Conservation (phyloP, 2,113 vertebrate genomes). For the Phycodurus eques region DNA sequence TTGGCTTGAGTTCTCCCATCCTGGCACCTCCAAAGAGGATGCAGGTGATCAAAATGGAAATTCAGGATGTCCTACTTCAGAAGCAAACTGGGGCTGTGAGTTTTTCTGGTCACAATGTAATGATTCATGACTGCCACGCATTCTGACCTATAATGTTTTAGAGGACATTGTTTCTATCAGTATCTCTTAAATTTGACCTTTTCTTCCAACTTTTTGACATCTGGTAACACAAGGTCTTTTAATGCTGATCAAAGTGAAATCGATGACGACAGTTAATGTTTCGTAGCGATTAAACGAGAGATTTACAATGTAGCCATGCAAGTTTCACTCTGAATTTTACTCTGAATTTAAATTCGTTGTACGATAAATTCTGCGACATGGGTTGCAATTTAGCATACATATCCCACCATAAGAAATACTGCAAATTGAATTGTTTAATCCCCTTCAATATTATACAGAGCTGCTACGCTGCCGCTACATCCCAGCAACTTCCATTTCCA, state of each 20-base stretch:
- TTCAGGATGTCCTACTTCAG: constrained; percentile 53
- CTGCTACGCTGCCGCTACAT: too few species aligned
- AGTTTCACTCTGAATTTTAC: too few species aligned
- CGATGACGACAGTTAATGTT: not conserved
- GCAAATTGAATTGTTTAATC: too few species aligned
- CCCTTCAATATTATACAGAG: too few species aligned
- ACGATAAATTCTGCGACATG: not conserved
- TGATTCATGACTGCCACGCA: constrained; percentile 49
- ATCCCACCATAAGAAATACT: not conserved
- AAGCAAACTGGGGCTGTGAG: constrained; percentile 49
- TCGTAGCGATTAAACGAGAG: not conserved
- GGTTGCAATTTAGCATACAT: not conserved
- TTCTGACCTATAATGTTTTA: constrained; percentile 44
- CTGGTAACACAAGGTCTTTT: not conserved
- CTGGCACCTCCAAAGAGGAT: constrained; percentile 45
- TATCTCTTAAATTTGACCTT: constrained; percentile 8
- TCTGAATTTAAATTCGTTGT: too few species aligned
- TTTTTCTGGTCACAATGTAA: constrained; percentile 35
- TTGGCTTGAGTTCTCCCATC: constrained; percentile 56
- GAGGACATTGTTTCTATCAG: constrained; percentile 37
- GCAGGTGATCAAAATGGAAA: constrained; percentile 72
- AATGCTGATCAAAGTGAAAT: not conserved
- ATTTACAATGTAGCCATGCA: not conserved
- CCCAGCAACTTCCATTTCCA: too few species aligned
- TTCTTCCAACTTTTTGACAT: not conserved